Percentiles rank a stretch among this genome's conserved stretches.
Conservation (phyloP, 2,888 invertebrate species). For the Xestia c-nigrum region DNA sequence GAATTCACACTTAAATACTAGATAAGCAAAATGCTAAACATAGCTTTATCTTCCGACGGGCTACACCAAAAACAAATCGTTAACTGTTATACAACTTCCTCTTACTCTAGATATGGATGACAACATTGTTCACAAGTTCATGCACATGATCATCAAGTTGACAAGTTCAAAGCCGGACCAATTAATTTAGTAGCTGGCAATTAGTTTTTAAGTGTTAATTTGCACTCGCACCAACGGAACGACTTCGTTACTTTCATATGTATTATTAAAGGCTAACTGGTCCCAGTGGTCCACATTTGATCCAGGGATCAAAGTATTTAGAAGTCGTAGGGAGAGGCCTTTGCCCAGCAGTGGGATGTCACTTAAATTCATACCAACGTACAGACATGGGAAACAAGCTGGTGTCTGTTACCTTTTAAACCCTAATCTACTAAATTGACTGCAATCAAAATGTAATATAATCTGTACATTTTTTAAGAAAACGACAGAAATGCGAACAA, state of each 20-base stretch:
- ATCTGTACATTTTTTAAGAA: neutral
- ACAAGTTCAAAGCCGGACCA: slow-evolving; percentile 61
- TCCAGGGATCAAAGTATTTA: too few species aligned
- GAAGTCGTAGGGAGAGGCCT: too few species aligned
- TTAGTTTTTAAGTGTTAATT: slow-evolving; percentile 61
- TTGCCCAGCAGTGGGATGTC: too few species aligned
- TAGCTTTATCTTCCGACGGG: slow-evolving; percentile 7
- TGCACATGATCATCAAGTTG: slow-evolving; percentile 57
- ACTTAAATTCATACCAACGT: neutral
- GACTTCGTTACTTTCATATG: neutral
- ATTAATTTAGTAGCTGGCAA: slow-evolving; percentile 62
- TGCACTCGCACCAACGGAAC: slow-evolving; percentile 25
- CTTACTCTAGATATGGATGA: slow-evolving; percentile 10
- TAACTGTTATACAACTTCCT: slow-evolving; percentile 22
- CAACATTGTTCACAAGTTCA: slow-evolving; percentile 43
- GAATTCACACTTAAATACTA: too few species aligned
- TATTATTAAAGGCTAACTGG: neutral
- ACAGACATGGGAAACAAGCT: neutral
- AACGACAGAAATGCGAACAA: neutral
- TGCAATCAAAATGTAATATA: neutral
- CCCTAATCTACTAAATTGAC: neutral
- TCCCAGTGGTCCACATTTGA: too few species aligned
- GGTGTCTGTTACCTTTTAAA: neutral
- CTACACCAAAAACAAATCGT: slow-evolving; percentile 16
- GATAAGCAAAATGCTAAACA: slow-evolving; percentile 28